Conservation (phyloP, 2,888 invertebrate species). For the Drosophila stalkeri region DNA sequence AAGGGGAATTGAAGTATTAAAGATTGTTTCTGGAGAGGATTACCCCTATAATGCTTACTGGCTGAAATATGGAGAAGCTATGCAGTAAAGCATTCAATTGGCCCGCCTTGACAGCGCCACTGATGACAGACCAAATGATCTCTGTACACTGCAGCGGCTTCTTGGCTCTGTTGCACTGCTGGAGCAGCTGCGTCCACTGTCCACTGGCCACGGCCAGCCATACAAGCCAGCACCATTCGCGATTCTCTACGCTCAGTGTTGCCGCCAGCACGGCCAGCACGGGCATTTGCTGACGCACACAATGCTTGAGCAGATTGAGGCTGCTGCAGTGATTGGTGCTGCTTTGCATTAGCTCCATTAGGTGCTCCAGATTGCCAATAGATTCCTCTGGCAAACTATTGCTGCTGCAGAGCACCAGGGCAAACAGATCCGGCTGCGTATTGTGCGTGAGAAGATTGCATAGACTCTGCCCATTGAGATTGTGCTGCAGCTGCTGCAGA, state of each 20-base stretch:
- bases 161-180: constrained; percentile 43
- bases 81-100: constrained; percentile 88
- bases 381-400: constrained; percentile 67
- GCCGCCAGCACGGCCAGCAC: constrained; percentile 83
- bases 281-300: constrained; percentile 77
- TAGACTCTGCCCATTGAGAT: constrained; percentile 49
- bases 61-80: constrained; percentile 90
- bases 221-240: constrained; percentile 83
- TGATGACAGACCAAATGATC: constrained; percentile 76
- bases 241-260: constrained; percentile 67
- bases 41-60: constrained; percentile 86
- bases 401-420: constrained; percentile 81
- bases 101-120: constrained; percentile 85
- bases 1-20: neutral
- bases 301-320: constrained; percentile 79
- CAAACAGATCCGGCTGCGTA: constrained; percentile 81
- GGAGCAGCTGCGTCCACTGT: constrained; percentile 72
- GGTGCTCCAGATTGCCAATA: constrained; percentile 57
- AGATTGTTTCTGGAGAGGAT: neutral
- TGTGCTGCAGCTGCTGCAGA: constrained; percentile 39
- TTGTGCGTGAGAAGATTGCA: constrained; percentile 57
- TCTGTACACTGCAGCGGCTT: constrained; percentile 59
- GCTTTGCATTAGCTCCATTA: constrained; percentile 78
- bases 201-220: constrained; percentile 83
- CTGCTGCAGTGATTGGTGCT: constrained; percentile 63